Percentiles rank a stretch among this genome's conserved stretches.
phyloP scores from a whole-genome alignment of 2,888 invertebrate species.

The Brachynemurus nebulosus region DNA sequence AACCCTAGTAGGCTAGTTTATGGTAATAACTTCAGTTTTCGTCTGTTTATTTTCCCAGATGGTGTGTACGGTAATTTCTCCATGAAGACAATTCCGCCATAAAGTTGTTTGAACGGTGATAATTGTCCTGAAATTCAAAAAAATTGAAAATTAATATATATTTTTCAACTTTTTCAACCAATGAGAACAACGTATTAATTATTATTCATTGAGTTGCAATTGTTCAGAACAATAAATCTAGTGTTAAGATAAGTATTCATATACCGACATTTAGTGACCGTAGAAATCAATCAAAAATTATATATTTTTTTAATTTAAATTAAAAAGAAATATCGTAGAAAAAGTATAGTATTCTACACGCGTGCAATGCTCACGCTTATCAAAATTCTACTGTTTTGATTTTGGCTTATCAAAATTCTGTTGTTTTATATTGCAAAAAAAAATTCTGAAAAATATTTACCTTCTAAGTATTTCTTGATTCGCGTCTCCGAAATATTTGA shows the following conservation, averaged over 20 bases:
- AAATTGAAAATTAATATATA: neutral
- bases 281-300: no score
- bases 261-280: no score
- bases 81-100: constrained; percentile 2
- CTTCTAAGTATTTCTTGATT: constrained; percentile 2
- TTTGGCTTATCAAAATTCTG: neutral
- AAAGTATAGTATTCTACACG: no score
- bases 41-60: constrained; percentile 5
- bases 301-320: no score
- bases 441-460: neutral
- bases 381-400: neutral
- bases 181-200: no score
- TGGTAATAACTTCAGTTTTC: constrained; percentile 4
- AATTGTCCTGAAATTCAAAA: constrained; percentile 3
- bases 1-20: neutral
- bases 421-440: neutral
- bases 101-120: neutral
- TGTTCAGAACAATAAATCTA: no score
- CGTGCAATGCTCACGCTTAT: no score
- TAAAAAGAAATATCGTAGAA: no score
- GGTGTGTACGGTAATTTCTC: constrained; percentile 5
- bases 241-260: no score
- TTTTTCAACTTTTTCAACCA: no score
- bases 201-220: no score
- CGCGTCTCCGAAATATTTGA: neutral